Evolutionary conservation across 1,140 invertebrate genomes (phyloP).

Genomic region (Harpegnathos saltator): DNA sequence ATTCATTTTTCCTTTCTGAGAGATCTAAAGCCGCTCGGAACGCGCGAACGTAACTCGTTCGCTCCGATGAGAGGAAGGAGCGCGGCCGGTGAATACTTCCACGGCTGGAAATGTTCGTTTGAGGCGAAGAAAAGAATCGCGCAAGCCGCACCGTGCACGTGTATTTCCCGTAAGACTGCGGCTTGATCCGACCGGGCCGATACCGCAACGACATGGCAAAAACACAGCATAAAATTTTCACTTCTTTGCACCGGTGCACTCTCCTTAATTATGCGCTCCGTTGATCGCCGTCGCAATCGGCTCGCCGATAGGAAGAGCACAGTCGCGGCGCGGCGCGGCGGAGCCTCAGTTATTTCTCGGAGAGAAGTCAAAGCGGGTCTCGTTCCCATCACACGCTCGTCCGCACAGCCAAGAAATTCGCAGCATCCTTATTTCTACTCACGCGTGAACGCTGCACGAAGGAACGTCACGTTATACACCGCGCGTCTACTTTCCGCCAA

Average conservation of each 20-base stretch:
- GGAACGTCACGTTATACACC: slow-evolving; percentile 1
- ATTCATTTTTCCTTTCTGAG: too few relatives aligned
- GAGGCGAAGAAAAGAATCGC: neutral
- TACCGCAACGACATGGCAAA: slow-evolving; percentile 5
- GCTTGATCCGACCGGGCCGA: slow-evolving; percentile 4
- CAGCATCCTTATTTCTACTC: slow-evolving; percentile 27
- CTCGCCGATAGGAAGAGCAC: slow-evolving; percentile 17
- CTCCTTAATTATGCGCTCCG: slow-evolving; percentile 37
- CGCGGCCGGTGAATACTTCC: neutral
- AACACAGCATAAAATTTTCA: slow-evolving; percentile 35
- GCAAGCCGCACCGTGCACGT: neutral
- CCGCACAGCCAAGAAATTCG: neutral
- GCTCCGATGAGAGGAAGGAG: neutral
- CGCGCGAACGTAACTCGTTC: neutral
- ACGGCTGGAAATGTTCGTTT: neutral
- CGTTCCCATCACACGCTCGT: slow-evolving; percentile 17
- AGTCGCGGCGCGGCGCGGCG: neutral
- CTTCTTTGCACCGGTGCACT: slow-evolving; percentile 32
- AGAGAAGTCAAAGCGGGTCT: slow-evolving; percentile 15
- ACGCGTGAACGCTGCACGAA: neutral
- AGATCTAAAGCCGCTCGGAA: too few relatives aligned
- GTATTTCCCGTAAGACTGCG: slow-evolving; percentile 10
- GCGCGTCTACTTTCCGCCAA: slow-evolving; percentile 53
- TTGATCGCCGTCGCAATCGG: slow-evolving; percentile 38
- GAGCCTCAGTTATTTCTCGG: too few relatives aligned